phyloP scores from a whole-genome alignment of 2,888 invertebrate species.

The Dolichomitus sp. region DNA sequence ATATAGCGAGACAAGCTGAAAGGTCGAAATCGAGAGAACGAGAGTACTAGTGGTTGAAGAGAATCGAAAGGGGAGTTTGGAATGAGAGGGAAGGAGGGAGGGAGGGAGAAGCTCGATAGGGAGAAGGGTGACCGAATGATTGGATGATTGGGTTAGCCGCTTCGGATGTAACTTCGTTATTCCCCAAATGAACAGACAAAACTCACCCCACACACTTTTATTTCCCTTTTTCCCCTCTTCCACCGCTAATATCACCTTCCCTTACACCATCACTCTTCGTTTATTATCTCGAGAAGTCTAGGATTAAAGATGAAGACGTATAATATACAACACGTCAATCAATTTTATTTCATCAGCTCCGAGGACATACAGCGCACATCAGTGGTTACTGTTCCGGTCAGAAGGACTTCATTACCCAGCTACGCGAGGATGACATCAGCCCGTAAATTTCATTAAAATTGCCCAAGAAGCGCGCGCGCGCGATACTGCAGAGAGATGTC shows the following conservation, averaged over 20 bases:
- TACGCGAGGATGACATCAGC: constrained; percentile 4
- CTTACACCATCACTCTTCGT: background rate
- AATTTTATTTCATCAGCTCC: constrained; percentile 52
- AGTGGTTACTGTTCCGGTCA: background rate
- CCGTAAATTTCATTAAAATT: constrained; percentile 50
- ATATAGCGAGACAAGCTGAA: constrained; percentile 32
- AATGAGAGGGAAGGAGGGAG: constrained; percentile 63
- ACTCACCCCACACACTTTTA: constrained; percentile 68
- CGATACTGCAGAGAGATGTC: constrained; percentile 17
- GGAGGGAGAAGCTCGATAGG: constrained; percentile 61
- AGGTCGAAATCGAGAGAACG: constrained; percentile 26
- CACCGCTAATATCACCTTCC: constrained; percentile 12
- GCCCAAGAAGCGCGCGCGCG: background rate
- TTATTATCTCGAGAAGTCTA: background rate
- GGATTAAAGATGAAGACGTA: constrained; percentile 23
- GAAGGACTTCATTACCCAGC: background rate
- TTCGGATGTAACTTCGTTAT: constrained; percentile 82
- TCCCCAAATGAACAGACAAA: constrained; percentile 80
- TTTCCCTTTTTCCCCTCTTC: constrained; percentile 15
- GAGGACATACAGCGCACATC: background rate
- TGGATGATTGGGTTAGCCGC: constrained; percentile 82
- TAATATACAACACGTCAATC: constrained; percentile 44
- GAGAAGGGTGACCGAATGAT: constrained; percentile 74
- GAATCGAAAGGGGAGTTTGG: constrained; percentile 47
- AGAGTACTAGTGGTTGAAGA: constrained; percentile 17